phyloP scores from a whole-genome alignment of 2,797 vertebrate genomes.

The Dendrocincla tyrannina region DNA sequence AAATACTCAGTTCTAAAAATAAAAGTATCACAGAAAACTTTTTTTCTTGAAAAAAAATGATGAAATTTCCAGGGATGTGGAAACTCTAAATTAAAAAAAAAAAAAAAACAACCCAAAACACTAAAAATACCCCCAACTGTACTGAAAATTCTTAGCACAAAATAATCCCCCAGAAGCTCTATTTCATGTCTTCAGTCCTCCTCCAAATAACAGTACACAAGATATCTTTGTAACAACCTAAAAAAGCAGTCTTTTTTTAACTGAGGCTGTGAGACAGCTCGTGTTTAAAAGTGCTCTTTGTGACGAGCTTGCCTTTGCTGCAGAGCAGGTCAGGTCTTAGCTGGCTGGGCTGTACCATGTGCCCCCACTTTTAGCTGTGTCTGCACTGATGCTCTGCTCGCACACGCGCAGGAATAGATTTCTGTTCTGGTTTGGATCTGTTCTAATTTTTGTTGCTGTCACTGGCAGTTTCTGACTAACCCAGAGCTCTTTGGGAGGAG shows the following conservation, averaged over 20 bases:
- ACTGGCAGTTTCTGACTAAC: neutral
- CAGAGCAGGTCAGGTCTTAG: neutral
- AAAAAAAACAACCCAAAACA: no score
- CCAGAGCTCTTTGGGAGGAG: neutral
- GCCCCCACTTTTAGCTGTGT: neutral
- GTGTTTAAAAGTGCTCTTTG: neutral
- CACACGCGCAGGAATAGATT: fast-evolving
- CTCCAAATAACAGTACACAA: neutral
- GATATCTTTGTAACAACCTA: neutral
- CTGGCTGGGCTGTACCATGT: neutral
- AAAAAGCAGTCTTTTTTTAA: neutral
- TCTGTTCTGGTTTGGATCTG: neutral
- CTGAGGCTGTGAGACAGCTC: neutral
- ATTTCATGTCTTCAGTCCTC: neutral
- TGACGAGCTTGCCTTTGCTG: neutral
- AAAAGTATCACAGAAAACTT: neutral
- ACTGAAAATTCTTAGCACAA: neutral
- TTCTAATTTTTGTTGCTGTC: neutral
- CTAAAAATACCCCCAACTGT: neutral
- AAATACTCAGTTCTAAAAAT: neutral
- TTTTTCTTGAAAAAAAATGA: neutral
- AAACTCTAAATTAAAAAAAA: neutral
- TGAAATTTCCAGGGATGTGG: neutral
- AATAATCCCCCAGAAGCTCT: neutral
- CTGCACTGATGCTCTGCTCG: fast-evolving